phyloP scores from a whole-genome alignment of 2,888 invertebrate species.

The Andrena camellia region DNA sequence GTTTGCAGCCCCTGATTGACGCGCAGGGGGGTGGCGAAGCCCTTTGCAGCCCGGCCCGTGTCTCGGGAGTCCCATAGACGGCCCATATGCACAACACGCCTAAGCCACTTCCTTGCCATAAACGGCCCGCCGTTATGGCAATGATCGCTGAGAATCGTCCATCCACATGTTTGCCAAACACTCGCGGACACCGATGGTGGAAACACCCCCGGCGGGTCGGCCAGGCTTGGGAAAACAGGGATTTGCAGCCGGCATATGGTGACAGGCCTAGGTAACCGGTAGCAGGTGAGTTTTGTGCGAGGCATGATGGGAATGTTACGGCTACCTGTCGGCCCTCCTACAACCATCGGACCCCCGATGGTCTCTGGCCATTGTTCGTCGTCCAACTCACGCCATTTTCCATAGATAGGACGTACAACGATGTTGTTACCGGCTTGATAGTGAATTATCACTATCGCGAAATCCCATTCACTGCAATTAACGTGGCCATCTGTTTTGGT shows the following conservation, averaged over 20 bases:
- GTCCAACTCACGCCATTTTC: slow-evolving; percentile 56
- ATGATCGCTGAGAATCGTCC: slow-evolving; percentile 36
- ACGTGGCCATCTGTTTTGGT: slow-evolving; percentile 45
- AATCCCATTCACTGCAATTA: slow-evolving; percentile 56
- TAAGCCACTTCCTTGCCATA: slow-evolving; percentile 15
- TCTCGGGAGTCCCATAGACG: not conserved
- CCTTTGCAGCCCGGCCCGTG: not conserved
- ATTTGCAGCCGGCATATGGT: slow-evolving; percentile 74
- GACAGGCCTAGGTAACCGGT: slow-evolving; percentile 73
- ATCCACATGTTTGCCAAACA: slow-evolving; percentile 59
- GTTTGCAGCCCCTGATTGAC: not conserved
- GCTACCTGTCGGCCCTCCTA: slow-evolving; percentile 71
- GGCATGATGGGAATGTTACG: slow-evolving; percentile 80
- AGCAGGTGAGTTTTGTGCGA: slow-evolving; percentile 81
- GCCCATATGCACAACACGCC: slow-evolving; percentile 33
- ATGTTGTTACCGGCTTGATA: slow-evolving; percentile 55
- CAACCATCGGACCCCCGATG: slow-evolving; percentile 55
- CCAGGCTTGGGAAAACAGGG: slow-evolving; percentile 68
- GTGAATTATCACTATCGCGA: slow-evolving; percentile 59
- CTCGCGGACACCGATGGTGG: slow-evolving; percentile 26
- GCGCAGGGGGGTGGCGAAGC: not conserved
- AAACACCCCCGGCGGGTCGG: slow-evolving; percentile 24
- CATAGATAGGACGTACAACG: slow-evolving; percentile 59
- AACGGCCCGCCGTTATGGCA: slow-evolving; percentile 34
- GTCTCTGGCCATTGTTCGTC: slow-evolving; percentile 52